Evolutionary conservation across 2,888 invertebrate genomes (phyloP), one percentile per base, ranked within the genome.

Genomic region (Entomobrya proxima): DNA sequence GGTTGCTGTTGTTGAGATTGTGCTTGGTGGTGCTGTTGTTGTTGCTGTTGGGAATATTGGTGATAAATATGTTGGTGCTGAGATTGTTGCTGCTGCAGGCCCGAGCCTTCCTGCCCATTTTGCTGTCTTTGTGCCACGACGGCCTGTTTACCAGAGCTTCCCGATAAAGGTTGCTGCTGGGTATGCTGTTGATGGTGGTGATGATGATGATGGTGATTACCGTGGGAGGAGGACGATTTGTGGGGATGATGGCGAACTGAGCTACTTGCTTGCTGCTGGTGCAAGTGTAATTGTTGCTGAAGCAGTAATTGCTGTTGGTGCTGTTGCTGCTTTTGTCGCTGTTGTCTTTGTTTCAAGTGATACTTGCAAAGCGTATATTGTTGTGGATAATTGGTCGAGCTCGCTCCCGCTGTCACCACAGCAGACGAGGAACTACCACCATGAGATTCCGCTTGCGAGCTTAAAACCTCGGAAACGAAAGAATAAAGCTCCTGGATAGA

Each of bases 401-500:
- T 40, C 7, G 72, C 32, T 27, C 75, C 77, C 2, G 83, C 72
- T 24, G 77, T 79, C 18, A 78, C 79, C 24, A 77, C 82, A 64
- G 86, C 80, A 15, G 82, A 55, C n/a, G 86, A 40, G 18, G 61
- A 35, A 58, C 74, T 78, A 27, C 55, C 64, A 21, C 72, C 67
- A 32, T 72, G 82, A 72, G 77, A 69, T 50, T 86, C 89, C 50
- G 89, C 90, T 88, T 90, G 90, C n/a, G 89, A 88, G 84, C 90
- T 90, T 80, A 90, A 85, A 75, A 90, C 90, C 64, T 90, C 88
- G 1, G 89, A 89, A 15, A 90, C 90, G 85, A 90, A 90, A 5
- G 90, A 88, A 79, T 90, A 90, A 35, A 90, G 87, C 82, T 90
- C 90, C 81, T 90, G 90, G 74, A 90, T 90, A 24, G 90, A 90